Conservation (phyloP, 2,888 invertebrate species). For the Meiosimyza platycephala region DNA sequence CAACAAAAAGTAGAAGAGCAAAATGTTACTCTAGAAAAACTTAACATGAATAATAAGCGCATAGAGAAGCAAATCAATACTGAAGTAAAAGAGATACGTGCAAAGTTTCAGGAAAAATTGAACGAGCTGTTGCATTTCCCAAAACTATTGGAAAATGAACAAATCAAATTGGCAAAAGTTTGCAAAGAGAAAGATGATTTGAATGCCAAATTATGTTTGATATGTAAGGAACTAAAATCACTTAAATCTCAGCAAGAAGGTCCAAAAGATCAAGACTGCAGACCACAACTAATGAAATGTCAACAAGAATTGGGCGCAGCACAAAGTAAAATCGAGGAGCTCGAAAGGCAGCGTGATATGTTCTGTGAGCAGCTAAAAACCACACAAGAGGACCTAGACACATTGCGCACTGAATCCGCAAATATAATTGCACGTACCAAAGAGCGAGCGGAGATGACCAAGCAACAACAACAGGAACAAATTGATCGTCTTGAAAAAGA, state of each 20-base stretch:
- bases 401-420: conserved; percentile 63
- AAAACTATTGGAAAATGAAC: conserved; percentile 64
- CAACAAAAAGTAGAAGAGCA: conserved; percentile 66
- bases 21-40: conserved; percentile 59
- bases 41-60: conserved; percentile 63
- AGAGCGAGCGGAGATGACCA: conserved; percentile 60
- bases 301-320: conserved; percentile 56
- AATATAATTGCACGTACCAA: conserved; percentile 65
- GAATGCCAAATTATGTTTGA: conserved; percentile 59
- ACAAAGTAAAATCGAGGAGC: conserved; percentile 55
- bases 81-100: conserved; percentile 64
- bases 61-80: conserved; percentile 65
- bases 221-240: conserved; percentile 62
- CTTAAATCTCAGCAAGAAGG: conserved; percentile 51
- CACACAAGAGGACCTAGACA: conserved; percentile 61
- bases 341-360: conserved; percentile 57
- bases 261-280: conserved; percentile 51
- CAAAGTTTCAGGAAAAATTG: conserved; percentile 65
- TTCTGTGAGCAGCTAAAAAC: conserved; percentile 60
- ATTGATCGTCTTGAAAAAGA: conserved; percentile 64
- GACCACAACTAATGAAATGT: conserved; percentile 55
- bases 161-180: conserved; percentile 57
- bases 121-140: conserved; percentile 63
- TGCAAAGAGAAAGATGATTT: conserved; percentile 62
- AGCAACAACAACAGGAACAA: conserved; percentile 56